Conservation (phyloP, 2,797 vertebrate species). For the Urocyon cinereoargenteus region DNA sequence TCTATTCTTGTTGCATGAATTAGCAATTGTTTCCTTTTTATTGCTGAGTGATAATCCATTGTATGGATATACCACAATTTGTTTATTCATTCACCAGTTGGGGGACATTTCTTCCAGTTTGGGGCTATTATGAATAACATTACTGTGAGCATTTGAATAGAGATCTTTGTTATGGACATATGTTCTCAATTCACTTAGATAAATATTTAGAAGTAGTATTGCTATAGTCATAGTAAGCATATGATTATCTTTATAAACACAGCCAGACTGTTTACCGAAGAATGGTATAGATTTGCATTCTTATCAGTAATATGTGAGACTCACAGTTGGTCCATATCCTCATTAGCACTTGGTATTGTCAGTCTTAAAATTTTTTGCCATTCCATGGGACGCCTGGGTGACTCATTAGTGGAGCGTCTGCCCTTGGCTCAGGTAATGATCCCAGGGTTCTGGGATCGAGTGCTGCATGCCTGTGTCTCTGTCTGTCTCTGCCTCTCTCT, state of each 20-base stretch:
- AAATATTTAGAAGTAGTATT: constrained; percentile 1
- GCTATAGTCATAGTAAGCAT: background rate
- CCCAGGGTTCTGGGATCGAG: no score
- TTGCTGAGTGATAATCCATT: background rate
- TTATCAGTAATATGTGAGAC: background rate
- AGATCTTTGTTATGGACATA: background rate
- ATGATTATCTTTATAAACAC: background rate
- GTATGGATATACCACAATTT: background rate
- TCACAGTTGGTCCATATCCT: background rate
- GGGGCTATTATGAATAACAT: background rate
- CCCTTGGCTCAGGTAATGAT: no score
- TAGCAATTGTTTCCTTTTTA: background rate
- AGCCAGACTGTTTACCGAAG: background rate
- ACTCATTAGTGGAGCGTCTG: no score
- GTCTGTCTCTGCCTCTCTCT: no score
- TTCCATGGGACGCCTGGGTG: background rate
- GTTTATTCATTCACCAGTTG: background rate
- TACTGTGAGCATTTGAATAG: background rate
- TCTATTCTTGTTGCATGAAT: background rate
- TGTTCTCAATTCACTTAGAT: background rate
- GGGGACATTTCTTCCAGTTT: background rate
- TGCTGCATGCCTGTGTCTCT: no score
- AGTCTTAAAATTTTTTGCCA: background rate
- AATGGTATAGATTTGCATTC: background rate
- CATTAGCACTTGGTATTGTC: background rate